phyloP scores from a whole-genome alignment of 2,797 vertebrate species.

The Chaetophractus vellerosus region DNA sequence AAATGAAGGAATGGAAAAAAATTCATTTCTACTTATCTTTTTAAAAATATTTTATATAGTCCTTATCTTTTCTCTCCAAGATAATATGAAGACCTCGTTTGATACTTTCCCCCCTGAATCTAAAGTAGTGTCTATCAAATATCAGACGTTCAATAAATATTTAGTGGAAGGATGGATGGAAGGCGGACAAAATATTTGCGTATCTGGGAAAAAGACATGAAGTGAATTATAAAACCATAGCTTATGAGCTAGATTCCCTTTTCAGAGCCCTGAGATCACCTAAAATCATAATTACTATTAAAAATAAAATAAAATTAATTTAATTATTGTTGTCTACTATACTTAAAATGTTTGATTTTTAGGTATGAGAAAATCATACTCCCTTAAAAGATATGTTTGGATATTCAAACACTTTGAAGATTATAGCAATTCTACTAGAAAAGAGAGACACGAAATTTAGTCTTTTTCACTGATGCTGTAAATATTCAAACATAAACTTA shows the following conservation, averaged over 20 bases:
- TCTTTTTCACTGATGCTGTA: neutral
- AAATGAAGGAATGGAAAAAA: slow-evolving; percentile 9
- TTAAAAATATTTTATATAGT: neutral
- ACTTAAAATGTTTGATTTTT: slow-evolving; percentile 40
- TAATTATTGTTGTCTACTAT: neutral
- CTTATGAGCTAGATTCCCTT: neutral
- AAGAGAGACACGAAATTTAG: slow-evolving; percentile 34
- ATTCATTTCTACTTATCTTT: neutral
- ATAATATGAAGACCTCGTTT: neutral
- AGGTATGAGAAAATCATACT: neutral
- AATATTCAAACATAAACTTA: slow-evolving; percentile 8
- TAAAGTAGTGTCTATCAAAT: neutral
- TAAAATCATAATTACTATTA: slow-evolving; percentile 31
- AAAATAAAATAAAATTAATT: slow-evolving; percentile 56
- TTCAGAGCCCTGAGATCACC: neutral
- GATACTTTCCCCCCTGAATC: neutral
- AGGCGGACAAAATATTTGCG: neutral
- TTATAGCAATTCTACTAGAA: neutral
- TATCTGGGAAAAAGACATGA: neutral
- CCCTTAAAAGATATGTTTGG: neutral
- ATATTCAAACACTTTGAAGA: slow-evolving; percentile 41
- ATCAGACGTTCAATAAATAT: neutral
- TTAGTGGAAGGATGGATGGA: neutral
- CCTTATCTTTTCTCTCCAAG: slow-evolving; percentile 45
- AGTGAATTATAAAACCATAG: slow-evolving; percentile 43